These are phyloP conservation scores for Heliconius hermathena DNA, from an alignment of 1,140 invertebrate species.

Conservation along the genomic window DNA sequence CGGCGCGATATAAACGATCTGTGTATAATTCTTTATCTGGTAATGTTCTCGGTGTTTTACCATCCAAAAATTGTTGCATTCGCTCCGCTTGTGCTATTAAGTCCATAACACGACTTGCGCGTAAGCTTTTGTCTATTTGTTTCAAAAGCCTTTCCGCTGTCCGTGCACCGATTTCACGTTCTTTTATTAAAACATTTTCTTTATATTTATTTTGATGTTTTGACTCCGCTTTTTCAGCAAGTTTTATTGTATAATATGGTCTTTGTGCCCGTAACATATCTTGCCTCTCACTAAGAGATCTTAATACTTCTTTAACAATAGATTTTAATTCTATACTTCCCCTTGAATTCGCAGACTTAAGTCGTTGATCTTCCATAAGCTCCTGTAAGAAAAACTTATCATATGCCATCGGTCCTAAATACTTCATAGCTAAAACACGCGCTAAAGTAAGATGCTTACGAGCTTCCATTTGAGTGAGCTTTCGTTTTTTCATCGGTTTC, in stretches of 20 bases:
- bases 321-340: constrained; percentile 71
- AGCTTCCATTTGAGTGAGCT: constrained; percentile 74
- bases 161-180: constrained; percentile 70
- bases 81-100: constrained; percentile 68
- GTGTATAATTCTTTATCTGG: constrained; percentile 71
- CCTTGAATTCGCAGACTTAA: constrained; percentile 75
- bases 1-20: constrained; percentile 68
- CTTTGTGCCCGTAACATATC: constrained; percentile 79
- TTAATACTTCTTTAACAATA: constrained; percentile 71
- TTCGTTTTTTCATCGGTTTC: constrained; percentile 59
- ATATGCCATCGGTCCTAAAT: constrained; percentile 81
- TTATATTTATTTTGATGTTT: constrained; percentile 75
- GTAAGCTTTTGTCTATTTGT: constrained; percentile 73
- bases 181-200: constrained; percentile 66
- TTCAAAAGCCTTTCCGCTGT: constrained; percentile 74
- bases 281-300: constrained; percentile 77
- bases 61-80: constrained; percentile 70
- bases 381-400: constrained; percentile 81
- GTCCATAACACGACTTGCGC: constrained; percentile 68
- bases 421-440: constrained; percentile 81
- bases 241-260: constrained; percentile 82
- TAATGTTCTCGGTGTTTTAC: constrained; percentile 64
- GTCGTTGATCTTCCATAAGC: constrained; percentile 67
- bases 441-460: constrained; percentile 73
- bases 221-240: constrained; percentile 78